Conservation (phyloP, 1,140 invertebrate genomes). For the Tribolium madens region DNA sequence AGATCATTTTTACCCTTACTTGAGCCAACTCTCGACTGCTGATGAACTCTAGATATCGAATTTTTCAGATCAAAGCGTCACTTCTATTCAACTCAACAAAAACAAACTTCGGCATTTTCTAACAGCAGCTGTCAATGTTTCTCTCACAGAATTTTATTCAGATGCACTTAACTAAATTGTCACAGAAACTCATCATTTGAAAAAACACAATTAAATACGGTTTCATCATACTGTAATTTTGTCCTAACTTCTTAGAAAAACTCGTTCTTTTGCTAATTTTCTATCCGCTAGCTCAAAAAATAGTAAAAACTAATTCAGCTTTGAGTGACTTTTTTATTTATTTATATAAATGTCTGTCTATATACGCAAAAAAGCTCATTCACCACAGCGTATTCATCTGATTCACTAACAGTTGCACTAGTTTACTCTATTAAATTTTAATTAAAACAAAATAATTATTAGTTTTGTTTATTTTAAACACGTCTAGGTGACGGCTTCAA, state of each 20-base stretch:
- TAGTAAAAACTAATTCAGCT: no score
- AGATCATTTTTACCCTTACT: conserved; percentile 41
- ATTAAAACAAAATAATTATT: conserved; percentile 14
- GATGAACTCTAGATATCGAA: conserved; percentile 37
- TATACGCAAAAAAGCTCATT: neutral
- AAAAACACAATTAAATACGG: neutral
- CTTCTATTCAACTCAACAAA: conserved; percentile 6
- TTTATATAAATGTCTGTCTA: no score
- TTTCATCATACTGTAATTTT: no score
- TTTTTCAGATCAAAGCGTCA: conserved; percentile 33
- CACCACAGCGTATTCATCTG: no score
- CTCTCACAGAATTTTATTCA: neutral
- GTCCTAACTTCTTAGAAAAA: neutral
- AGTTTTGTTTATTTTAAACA: conserved; percentile 27
- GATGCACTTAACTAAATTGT: conserved; percentile 18
- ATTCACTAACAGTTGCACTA: neutral
- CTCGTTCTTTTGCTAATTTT: no score
- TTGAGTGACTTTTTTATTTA: no score
- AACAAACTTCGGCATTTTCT: neutral
- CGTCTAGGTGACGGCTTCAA: neutral
- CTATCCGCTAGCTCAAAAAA: no score
- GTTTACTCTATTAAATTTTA: neutral
- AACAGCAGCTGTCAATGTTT: neutral
- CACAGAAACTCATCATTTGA: neutral
- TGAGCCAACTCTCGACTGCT: conserved; percentile 20